Evolutionary conservation across 2,797 vertebrate genomes (phyloP).

Genomic region (Rachycentron canadum): DNA sequence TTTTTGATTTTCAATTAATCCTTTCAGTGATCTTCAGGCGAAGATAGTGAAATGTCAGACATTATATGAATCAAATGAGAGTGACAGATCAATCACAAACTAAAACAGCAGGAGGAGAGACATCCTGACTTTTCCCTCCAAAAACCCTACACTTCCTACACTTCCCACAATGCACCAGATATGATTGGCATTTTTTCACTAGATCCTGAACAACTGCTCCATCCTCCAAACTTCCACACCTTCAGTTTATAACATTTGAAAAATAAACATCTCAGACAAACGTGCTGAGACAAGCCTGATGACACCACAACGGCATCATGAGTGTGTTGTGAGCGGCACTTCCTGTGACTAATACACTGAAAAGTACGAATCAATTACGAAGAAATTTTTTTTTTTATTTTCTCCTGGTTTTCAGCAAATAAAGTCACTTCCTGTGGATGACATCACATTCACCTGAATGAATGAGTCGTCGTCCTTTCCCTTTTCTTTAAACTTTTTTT

Average conservation of each 20-base stretch:
- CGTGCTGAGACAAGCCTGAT: too few relatives aligned
- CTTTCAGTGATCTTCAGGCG: too few relatives aligned
- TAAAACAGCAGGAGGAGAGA: background rate
- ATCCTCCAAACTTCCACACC: background rate
- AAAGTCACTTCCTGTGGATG: slow-evolving; percentile 5
- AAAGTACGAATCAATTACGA: too few relatives aligned
- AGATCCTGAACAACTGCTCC: background rate
- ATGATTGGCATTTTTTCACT: background rate
- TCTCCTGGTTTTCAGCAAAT: slow-evolving; percentile 14
- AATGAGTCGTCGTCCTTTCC: slow-evolving; percentile 1
- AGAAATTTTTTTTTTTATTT: too few relatives aligned
- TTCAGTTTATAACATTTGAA: background rate
- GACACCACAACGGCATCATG: background rate
- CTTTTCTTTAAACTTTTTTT: too few relatives aligned
- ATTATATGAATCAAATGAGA: too few relatives aligned
- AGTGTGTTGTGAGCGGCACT: too few relatives aligned
- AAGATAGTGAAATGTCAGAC: too few relatives aligned
- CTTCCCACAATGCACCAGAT: background rate
- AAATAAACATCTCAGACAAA: background rate
- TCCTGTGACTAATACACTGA: too few relatives aligned
- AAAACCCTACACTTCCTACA: background rate
- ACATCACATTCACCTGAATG: slow-evolving; percentile 24
- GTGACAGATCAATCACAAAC: too few relatives aligned
- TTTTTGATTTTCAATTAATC: too few relatives aligned
- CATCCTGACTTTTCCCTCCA: background rate